Evolutionary conservation across 2,888 invertebrate species (phyloP), one percentile per base, ranked within the genome.

Genomic region (Chrysina gloriosa): DNA sequence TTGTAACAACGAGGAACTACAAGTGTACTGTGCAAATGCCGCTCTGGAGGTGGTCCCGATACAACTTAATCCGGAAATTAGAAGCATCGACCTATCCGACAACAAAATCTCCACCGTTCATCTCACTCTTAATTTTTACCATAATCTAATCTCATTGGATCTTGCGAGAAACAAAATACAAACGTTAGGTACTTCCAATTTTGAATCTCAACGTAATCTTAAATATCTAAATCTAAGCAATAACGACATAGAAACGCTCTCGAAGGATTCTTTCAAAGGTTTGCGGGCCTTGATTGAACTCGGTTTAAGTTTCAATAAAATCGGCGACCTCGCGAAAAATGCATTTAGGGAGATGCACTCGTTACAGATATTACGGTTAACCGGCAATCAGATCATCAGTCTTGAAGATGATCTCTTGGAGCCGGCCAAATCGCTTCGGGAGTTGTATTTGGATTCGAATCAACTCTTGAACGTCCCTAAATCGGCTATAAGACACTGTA

Each of bases 31-130:
- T 82, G 89, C 90, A 73, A 89, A 89, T 77, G 93, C 93, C 64
- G 89, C 89, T 70, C 88, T 95, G 73, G 93, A 93, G 81, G 91
- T 93, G 76, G 92, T 95, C 64, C 95, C 95, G 69, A 94, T 95
- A 76, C 94, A 94, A 80, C 87, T 95, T 74, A 95, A 95, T 83
- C 96, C 96, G 39, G 93, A 93, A 81, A 89, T 94, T 56, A 89
- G 89, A 63, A 89, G 91, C 83, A 91, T 96, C 79, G 92, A 93
- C 80, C 88, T 96, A 67, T 91, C 92, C n/a, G 88, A 90, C 80
- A 96, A 96, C 83, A 89, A 90, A 74, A 93, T 97, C 79, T 87
- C 89, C 78, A 90, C 89, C 78, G 87, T 96, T 4, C 89, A 92
- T 72, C 91, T 91, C 81, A 90, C 93, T 16, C 88, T 95, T 78